Evolutionary conservation across 2,888 invertebrate species (phyloP).

Genomic region (Lithosia quadra): DNA sequence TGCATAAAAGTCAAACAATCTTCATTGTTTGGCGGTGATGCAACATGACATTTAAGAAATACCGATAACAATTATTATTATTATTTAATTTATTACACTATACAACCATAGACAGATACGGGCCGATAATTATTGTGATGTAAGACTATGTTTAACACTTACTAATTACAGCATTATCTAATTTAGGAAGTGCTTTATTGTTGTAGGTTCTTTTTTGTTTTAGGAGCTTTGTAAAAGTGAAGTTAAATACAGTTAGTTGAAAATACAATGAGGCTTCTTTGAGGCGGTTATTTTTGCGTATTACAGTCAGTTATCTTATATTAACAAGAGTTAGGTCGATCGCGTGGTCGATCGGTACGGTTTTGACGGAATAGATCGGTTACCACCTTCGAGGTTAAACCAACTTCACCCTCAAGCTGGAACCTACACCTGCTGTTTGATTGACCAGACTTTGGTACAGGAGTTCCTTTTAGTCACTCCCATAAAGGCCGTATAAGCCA

Average conservation of each 20-base stretch:
- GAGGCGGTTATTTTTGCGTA: background rate
- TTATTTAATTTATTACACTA: constrained; percentile 34
- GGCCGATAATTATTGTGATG: constrained; percentile 43
- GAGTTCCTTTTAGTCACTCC: no score
- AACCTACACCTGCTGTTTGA: background rate
- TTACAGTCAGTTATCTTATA: background rate
- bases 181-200: constrained; percentile 28
- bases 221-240: constrained; percentile 1
- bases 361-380: background rate
- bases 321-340: background rate
- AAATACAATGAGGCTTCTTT: constrained; percentile 23
- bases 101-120: constrained; percentile 31
- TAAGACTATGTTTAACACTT: constrained; percentile 32
- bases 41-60: constrained; percentile 43
- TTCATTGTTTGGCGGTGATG: constrained; percentile 40
- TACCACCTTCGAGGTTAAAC: background rate
- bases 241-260: constrained; percentile 10
- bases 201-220: constrained; percentile 6
- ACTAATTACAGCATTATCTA: constrained; percentile 38
- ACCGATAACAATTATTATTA: constrained; percentile 40
- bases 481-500: no score
- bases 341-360: no score
- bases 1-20: constrained; percentile 52
- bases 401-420: no score
- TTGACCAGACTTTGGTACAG: background rate